Conservation (phyloP, 2,113 vertebrate species). For the Urocolius indicus region DNA sequence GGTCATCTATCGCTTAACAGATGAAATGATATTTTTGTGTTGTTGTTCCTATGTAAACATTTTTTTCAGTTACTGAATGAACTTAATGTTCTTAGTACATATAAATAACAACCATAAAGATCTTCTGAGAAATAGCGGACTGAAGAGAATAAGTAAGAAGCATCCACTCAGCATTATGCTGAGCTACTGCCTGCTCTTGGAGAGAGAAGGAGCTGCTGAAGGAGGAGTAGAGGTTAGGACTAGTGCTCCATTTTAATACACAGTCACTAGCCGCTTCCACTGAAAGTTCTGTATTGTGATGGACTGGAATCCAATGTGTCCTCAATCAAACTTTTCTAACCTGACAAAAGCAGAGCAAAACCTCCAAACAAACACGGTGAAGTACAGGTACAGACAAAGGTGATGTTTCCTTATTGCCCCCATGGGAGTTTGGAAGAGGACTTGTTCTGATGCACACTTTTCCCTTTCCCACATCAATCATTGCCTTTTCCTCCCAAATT, state of each 20-base stretch:
- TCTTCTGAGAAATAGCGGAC: neutral
- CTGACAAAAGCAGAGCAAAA: neutral
- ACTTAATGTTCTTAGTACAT: rapidly evolving
- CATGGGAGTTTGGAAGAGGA: neutral
- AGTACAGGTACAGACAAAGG: neutral
- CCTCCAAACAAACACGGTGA: neutral
- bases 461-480: neutral
- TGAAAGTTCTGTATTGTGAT: neutral
- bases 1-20: neutral
- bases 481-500: neutral
- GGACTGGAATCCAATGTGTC: neutral
- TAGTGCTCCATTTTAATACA: neutral
- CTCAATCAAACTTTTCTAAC: neutral
- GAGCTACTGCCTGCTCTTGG: neutral
- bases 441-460: neutral
- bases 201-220: neutral
- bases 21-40: neutral
- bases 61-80: neutral
- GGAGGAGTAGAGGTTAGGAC: neutral
- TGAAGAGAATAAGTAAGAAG: neutral
- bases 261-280: neutral
- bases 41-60: neutral
- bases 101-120: neutral
- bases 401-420: neutral
- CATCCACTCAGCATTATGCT: neutral